Conservation (phyloP, 2,797 vertebrate genomes). For the Phrynocephalus guinanensis region DNA sequence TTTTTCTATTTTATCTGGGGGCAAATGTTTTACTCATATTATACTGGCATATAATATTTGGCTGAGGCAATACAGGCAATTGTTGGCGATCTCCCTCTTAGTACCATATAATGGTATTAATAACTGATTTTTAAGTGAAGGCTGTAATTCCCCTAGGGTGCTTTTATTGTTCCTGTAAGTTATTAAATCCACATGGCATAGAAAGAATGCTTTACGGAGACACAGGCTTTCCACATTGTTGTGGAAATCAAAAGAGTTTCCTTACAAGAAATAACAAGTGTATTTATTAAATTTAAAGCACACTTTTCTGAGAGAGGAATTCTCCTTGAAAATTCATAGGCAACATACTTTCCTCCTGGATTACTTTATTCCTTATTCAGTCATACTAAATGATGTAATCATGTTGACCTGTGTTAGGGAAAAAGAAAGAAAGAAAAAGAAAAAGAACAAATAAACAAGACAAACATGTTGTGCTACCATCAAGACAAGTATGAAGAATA, state of each 20-base stretch:
- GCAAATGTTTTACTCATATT: conserved; percentile 41
- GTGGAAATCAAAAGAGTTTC: background rate
- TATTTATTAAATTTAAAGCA: background rate
- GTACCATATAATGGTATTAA: background rate
- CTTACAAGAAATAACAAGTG: background rate
- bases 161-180: conserved; percentile 17
- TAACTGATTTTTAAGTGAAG: conserved; percentile 43
- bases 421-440: too few species aligned
- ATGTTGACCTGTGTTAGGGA: too few species aligned
- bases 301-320: background rate
- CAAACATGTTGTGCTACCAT: too few species aligned
- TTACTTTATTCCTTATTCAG: background rate
- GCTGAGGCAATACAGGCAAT: conserved; percentile 35
- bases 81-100: conserved; percentile 24
- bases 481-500: too few species aligned
- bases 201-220: conserved; percentile 21
- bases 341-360: background rate
- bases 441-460: too few species aligned
- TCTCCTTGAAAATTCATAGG: background rate
- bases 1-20: conserved; percentile 27
- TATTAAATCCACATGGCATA: conserved; percentile 20
- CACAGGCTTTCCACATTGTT: background rate
- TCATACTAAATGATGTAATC: too few species aligned
- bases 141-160: conserved; percentile 26
- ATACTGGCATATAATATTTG: conserved; percentile 40